phyloP scores from a whole-genome alignment of 2,797 vertebrate genomes.

The Rhinogobio ventralis region DNA sequence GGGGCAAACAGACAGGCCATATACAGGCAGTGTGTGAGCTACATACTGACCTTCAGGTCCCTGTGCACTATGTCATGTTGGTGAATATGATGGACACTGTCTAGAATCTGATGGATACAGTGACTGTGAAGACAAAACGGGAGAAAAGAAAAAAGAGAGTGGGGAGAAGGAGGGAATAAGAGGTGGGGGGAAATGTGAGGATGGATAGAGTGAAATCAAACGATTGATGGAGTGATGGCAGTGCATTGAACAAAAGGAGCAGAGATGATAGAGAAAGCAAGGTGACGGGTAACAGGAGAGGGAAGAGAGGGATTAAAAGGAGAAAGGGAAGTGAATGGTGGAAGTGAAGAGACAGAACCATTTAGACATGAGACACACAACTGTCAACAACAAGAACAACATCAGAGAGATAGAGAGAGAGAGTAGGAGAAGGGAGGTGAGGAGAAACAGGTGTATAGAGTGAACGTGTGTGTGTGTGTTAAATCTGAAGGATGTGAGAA shows the following conservation, averaged over 20 bases:
- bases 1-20: slow-evolving; percentile 52
- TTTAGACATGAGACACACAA: slow-evolving; percentile 71
- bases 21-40: slow-evolving; percentile 41
- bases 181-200: slow-evolving; percentile 32
- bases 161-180: slow-evolving; percentile 25
- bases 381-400: slow-evolving; percentile 63
- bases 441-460: background rate
- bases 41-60: slow-evolving; percentile 88
- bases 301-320: slow-evolving; percentile 60
- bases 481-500: slow-evolving; percentile 67
- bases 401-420: slow-evolving; percentile 11
- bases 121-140: slow-evolving; percentile 84
- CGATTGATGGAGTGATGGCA: slow-evolving; percentile 20
- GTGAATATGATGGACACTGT: slow-evolving; percentile 90
- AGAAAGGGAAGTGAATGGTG: slow-evolving; percentile 44
- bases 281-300: slow-evolving; percentile 46
- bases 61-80: slow-evolving; percentile 92
- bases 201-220: slow-evolving; percentile 10
- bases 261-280: slow-evolving; percentile 24
- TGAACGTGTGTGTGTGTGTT: slow-evolving; percentile 47
- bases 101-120: slow-evolving; percentile 91
- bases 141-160: slow-evolving; percentile 61
- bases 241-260: slow-evolving; percentile 27
- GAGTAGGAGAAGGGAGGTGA: slow-evolving; percentile 12
- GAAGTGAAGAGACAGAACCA: slow-evolving; percentile 67